Base-by-base conservation (phyloP, 2,888 invertebrate species). In the Imbricaverruca yamaguchii region DNA sequence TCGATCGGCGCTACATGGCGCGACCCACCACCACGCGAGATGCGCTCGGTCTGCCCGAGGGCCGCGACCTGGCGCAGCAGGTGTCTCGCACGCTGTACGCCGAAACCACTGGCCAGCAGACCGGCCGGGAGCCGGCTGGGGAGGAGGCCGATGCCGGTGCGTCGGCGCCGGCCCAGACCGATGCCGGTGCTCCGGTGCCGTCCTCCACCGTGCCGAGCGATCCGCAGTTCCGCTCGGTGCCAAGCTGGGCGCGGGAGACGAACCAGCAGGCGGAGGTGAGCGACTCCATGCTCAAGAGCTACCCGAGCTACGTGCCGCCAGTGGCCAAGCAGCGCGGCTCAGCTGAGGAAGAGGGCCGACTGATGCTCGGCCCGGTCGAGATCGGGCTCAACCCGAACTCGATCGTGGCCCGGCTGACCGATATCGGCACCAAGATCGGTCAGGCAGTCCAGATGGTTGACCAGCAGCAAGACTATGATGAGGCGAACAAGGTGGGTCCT, bases 221-320 rank as follows among this genome's bases (percentile, higher is more conserved):
- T 9, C 74, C 74, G 53, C 53, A 21, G 55, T 21, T 74, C 55
- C 74, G 74, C 53, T 55, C 74, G 53, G 74, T 74, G 18, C 74
- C 74, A 18, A 74, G 74, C 74, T 74, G 74, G 74, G 74, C 53
- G 8, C 74, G 74, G 21, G 53, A 74, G 74, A 55, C 53, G 10
- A 55, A 74, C 55, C 6, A 18, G 55, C 53, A 53, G 21, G 74
- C 74, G 21, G 53, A 53, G 10, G 74, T 74, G 21, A 74, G 21
- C 11, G 53, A 18, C 55, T 74, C 74, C 21, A 15, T 55, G 74
- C 74, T 74, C 21, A 74, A 55, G 53, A 74, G 74, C 74, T 74
- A 74, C 74, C 74, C 74, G 21, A 74, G 74, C 74, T 69, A 69
- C 69, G 39, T 69, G 39, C 69, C 69, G 69, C 39, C 69, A 15